phyloP scores from a whole-genome alignment of 2,113 vertebrate species.

The Boulengeromyrus knoepffleri region DNA sequence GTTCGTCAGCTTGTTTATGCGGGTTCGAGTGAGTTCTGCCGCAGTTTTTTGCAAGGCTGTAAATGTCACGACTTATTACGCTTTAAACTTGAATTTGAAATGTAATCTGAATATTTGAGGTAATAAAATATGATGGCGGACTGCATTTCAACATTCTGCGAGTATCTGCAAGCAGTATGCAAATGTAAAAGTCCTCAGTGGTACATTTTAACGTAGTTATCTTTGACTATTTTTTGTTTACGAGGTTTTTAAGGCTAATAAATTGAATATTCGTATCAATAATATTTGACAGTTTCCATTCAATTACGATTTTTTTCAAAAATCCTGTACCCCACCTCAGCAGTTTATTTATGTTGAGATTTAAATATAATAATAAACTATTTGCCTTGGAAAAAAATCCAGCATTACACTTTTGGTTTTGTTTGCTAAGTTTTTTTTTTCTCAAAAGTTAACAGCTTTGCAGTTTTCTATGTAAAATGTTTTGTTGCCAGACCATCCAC shows the following conservation, averaged over 20 bases:
- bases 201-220: not conserved
- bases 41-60: not conserved
- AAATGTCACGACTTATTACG: not conserved
- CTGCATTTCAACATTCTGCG: not conserved
- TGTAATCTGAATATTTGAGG: not conserved
- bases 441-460: not conserved
- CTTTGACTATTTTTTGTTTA: conserved; percentile 1
- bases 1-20: not conserved
- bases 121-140: not conserved
- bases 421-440: not conserved
- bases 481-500: not conserved
- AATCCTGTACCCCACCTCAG: not conserved
- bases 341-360: not conserved
- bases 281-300: conserved; percentile 1
- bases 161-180: not conserved
- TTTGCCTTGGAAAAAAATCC: not conserved
- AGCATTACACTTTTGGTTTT: not conserved
- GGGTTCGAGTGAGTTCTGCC: not conserved
- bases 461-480: not conserved
- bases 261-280: conserved; percentile 13
- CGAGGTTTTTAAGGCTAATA: conserved; percentile 21
- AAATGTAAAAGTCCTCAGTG: not conserved
- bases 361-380: not conserved
- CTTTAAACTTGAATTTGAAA: not conserved
- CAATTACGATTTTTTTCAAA: not conserved